Evolutionary conservation across 1,140 invertebrate species (phyloP), one percentile per base, ranked within the genome.

Genomic region (Lucilia sericata): DNA sequence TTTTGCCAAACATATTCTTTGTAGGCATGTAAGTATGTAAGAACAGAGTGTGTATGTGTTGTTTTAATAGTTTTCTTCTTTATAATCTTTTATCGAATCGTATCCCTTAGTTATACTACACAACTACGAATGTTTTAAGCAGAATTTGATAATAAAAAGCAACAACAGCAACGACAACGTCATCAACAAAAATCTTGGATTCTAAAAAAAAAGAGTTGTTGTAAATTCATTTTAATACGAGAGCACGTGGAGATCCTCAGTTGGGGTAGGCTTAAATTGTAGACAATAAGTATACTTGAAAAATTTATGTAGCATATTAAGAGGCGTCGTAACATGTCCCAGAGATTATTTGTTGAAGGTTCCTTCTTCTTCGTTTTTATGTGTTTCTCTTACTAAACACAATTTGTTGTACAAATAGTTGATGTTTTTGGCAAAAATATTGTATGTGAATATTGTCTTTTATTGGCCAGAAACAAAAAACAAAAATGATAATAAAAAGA

Each of bases 271-370:
- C 65, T 70, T 70, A 70, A 70, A 70, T 70, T 13, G 17, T 47
- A 60, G 81, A 34, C 80, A 82, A 82, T 82, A 82, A 82, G 80
- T 13, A 82, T 82, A 82, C 80, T 82, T 82, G 51, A 82, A 82
- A 82, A 82, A 82, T 82, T 25, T 60, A 82, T 82, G 80, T 65
- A 65, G 80, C 51, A 82, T 82, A 82, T 65, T 82, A 55, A 82
- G 80, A 82, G 80, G 80, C 80, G 80, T 82, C 51, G 51, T 36
- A 55, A 82, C 80, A 82, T 65, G 80, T 55, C 51, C 75, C 75
- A 78, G 75, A 78, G 75, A 78, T 78, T 78, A 78, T 78, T 78
- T 78, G 34, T 21, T 70, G 55, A 70, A 70, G 65, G 65, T 70
- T 3, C 25, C 25, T 2, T 30, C 25, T 70, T 70, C 30, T 14